phyloP scores from a whole-genome alignment of 2,113 vertebrate genomes.

The Anarhynchus alexandrinus region DNA sequence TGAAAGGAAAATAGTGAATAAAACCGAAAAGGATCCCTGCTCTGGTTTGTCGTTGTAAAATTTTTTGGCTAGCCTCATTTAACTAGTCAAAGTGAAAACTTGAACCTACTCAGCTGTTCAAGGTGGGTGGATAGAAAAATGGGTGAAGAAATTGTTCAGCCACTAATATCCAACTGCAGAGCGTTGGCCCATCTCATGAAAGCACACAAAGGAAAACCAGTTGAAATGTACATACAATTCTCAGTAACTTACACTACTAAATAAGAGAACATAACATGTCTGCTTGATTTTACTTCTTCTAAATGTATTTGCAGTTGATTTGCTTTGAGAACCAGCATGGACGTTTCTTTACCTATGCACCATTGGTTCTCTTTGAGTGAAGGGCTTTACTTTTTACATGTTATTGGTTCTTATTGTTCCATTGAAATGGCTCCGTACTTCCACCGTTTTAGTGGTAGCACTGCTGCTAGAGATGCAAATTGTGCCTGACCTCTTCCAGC shows the following conservation, averaged over 20 bases:
- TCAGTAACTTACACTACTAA: background rate
- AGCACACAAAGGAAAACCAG: background rate
- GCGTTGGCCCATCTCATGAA: background rate
- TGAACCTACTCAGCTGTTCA: background rate
- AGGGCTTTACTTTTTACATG: background rate
- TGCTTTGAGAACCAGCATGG: background rate
- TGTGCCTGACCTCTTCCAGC: background rate
- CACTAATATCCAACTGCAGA: background rate
- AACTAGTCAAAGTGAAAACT: background rate
- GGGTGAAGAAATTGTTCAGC: background rate
- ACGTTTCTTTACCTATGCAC: background rate
- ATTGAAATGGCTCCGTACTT: background rate
- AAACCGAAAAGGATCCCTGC: background rate
- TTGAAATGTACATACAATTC: background rate
- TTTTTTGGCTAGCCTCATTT: background rate
- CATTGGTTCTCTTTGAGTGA: background rate
- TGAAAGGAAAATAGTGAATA: background rate
- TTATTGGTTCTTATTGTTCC: background rate
- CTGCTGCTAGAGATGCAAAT: background rate
- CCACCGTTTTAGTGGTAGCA: background rate
- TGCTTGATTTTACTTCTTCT: background rate
- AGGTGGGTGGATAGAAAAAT: background rate
- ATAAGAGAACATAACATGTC: background rate
- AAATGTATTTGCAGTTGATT: background rate
- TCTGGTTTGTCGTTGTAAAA: background rate